phyloP scores from a whole-genome alignment of 2,113 vertebrate species.

The Ceyx cyanopectus region DNA sequence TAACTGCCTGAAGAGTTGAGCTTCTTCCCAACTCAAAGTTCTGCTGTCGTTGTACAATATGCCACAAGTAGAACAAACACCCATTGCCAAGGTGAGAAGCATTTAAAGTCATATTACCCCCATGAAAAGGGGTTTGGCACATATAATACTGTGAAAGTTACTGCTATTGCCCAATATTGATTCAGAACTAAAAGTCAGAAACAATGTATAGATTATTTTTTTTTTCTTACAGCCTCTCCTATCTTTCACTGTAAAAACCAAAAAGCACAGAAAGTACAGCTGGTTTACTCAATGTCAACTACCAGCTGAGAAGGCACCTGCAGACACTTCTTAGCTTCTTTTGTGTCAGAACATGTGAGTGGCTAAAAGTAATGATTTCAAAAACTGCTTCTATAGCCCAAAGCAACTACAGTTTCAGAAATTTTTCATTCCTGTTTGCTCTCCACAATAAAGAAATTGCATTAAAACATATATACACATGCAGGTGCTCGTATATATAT shows the following conservation, averaged over 20 bases:
- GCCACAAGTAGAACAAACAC: neutral
- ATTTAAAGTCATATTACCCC: neutral
- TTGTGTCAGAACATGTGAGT: neutral
- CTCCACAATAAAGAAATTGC: neutral
- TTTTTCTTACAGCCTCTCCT: neutral
- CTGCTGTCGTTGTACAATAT: neutral
- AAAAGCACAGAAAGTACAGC: neutral
- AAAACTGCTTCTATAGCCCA: neutral
- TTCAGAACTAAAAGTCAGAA: neutral
- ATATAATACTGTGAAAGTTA: neutral
- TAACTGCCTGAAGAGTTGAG: neutral
- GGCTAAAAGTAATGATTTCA: neutral
- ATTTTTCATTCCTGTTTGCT: neutral
- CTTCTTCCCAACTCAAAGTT: neutral
- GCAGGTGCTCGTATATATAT: rapidly evolving
- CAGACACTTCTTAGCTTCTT: neutral
- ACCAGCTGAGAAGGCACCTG: neutral
- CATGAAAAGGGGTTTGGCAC: neutral
- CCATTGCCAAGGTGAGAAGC: neutral
- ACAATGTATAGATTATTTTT: neutral
- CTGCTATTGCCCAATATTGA: neutral
- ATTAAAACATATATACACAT: neutral
- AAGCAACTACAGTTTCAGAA: neutral
- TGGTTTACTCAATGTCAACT: neutral
- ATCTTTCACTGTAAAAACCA: neutral